Evolutionary conservation across 2,888 invertebrate genomes (phyloP), one percentile per base, ranked within the genome.

Genomic region (Drosophila mettleri): DNA sequence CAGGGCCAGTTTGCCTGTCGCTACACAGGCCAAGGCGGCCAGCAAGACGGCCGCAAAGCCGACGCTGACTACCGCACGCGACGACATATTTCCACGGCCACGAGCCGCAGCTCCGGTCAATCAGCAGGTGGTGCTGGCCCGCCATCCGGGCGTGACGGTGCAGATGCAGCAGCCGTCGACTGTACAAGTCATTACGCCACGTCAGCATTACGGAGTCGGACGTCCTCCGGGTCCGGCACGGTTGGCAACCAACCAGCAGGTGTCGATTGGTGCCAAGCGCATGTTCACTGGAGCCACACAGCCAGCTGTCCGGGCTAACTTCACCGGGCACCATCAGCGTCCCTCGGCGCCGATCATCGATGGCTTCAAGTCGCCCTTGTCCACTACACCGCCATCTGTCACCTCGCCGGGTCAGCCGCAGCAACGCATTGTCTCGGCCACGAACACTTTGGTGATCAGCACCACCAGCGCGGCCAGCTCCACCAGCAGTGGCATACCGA

Each of bases 51-150:
- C 33, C 3, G 4, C 12, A 16, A 65, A 59, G 31, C 1, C 16
- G 10, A 3, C 34, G 0, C 7, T 9, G 9, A 4, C 12, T 12
- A 55, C 16, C 45, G 52, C 5, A n/a, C 36, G 60, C 2, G 75
- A 86, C 22, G 83, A 69, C 34, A 72, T 76, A 9, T 83, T 83
- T 51, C 83, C 86, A 1, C 73, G 83, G 2, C 64, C 70, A 0
- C 65, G 52, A 0, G n/a, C 48, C n/a, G 10, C 34, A 1, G 24
- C 45, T 9, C 43, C 60, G 0, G 0, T n/a, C 6, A 14, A 54
- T 1, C 36, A 36, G 29, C 55, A 53, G 27, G 6, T 60, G 51
- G 62, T 53, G 22, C 12, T 63, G 3, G 60, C 53, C 1, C 74
- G 66, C 8, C 78, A 53, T 2, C 67, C 55, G 0, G 58, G 34